A percentile compares a stretch with the other conserved stretches of the same genome.
These are phyloP conservation scores for Tholera decimalis DNA, from an alignment of 2,888 invertebrate genomes.

Conservation along the genomic window DNA sequence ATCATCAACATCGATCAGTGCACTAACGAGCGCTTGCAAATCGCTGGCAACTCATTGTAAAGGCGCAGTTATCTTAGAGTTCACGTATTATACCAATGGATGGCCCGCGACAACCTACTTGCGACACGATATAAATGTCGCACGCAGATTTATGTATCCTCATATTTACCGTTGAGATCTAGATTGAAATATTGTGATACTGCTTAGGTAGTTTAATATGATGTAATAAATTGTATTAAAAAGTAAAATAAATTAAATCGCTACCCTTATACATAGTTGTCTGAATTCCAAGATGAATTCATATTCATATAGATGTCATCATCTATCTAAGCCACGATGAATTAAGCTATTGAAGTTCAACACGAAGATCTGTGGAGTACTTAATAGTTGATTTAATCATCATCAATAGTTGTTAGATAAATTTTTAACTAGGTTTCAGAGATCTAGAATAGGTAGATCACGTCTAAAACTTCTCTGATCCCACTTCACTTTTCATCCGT, in stretches of 20 bases:
- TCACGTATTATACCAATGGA: conserved; percentile 20
- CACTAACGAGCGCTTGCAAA: conserved; percentile 28
- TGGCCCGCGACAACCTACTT: conserved; percentile 41
- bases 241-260: neutral
- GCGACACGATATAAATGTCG: conserved; percentile 27
- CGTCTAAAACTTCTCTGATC: no score
- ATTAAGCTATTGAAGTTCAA: neutral
- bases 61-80: conserved; percentile 29
- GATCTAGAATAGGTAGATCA: neutral
- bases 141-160: conserved; percentile 36
- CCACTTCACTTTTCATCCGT: neutral
- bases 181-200: conserved; percentile 28
- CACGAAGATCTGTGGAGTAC: no score
- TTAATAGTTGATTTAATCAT: no score
- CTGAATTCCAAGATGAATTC: neutral
- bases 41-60: conserved; percentile 20
- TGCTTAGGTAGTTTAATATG: neutral
- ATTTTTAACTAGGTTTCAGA: neutral
- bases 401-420: neutral
- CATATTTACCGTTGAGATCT: conserved; percentile 30
- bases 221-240: neutral
- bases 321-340: neutral
- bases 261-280: neutral
- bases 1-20: conserved; percentile 14
- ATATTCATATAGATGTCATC: no score